Evolutionary conservation across 2,888 invertebrate species (phyloP), one percentile per base, ranked within the genome.

Genomic region (Drosophila demipolita): DNA sequence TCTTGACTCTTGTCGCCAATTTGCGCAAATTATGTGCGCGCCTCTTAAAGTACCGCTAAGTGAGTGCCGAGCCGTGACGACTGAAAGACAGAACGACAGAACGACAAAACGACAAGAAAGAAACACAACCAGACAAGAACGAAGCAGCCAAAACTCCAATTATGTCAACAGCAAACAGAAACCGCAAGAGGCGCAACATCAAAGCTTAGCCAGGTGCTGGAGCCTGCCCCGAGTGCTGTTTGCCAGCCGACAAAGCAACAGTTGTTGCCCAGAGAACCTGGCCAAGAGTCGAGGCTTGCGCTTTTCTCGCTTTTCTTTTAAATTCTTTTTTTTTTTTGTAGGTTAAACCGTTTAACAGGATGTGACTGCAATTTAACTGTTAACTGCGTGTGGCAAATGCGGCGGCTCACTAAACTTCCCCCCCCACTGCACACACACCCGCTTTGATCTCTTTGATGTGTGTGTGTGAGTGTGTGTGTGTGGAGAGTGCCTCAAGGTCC

Each of bases 331-430:
- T 63, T 66, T 42, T 70, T 83, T 79, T 83, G 55, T 86, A 75
- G 86, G 85, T 86, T 88, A 88, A 88, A 88, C 83, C 81, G 83
- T 88, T 88, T 86, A 88, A 77, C 81, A 86, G 84, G 83, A 87
- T 84, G 87, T 78, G 73, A 76, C 71, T 73, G 80, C 74, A 80
- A 68, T 78, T 78, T 78, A 78, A 78, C 78, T 72, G 78, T 78
- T 78, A 80, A 66, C 80, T 79, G 78, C 80, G 78, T 78, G 73
- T 78, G 87, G 78, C 72, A 75, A 78, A 74, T 59, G 68, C 59
- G 57, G 58, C 49, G 61, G 54, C 72, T 72, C 67, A 62, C 69
- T 55, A 69, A 69, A 59, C 76, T 48, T 42, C 53, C 11, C 32
- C 33, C 20, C 7, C 8, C 15, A 2, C 45, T 50, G 23, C 60